Evolutionary conservation across 2,888 invertebrate genomes (phyloP).

Genomic region (Chrysolina americana): DNA sequence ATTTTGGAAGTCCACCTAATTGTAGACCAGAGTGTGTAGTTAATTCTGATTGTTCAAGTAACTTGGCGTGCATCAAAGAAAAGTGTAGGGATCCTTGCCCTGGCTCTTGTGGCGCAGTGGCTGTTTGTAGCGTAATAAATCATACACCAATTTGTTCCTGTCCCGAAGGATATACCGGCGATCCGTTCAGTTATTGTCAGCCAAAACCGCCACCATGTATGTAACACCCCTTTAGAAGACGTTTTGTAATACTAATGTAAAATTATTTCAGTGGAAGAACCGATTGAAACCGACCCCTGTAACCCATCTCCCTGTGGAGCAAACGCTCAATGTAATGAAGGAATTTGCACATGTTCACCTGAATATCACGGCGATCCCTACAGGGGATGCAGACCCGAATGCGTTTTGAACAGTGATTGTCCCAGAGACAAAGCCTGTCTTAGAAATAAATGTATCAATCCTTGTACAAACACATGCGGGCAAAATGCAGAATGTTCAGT

Average conservation of each 20-base stretch:
- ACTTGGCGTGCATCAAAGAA: constrained; percentile 71
- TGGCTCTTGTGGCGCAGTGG: constrained; percentile 76
- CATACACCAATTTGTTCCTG: constrained; percentile 80
- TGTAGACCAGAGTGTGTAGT: constrained; percentile 73
- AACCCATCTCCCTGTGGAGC: constrained; percentile 82
- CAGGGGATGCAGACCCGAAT: constrained; percentile 79
- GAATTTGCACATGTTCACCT: constrained; percentile 78
- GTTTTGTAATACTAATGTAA: not conserved
- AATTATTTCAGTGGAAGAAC: constrained; percentile 53
- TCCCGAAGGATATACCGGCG: constrained; percentile 75
- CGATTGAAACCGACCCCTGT: constrained; percentile 74
- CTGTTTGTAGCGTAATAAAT: constrained; percentile 77
- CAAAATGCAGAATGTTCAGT: constrained; percentile 80
- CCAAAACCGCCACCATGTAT: constrained; percentile 63
- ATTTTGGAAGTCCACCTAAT: constrained; percentile 72
- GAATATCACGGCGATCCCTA: constrained; percentile 82
- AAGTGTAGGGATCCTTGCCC: constrained; percentile 79
- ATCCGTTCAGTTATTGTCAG: constrained; percentile 72
- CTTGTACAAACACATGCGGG: constrained; percentile 83
- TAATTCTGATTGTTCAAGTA: constrained; percentile 72
- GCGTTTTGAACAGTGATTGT: constrained; percentile 80
- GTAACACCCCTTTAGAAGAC: constrained; percentile 31
- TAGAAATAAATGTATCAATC: constrained; percentile 80
- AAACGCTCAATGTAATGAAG: constrained; percentile 79
- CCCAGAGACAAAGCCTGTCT: constrained; percentile 78